Conservation (phyloP, 2,888 invertebrate species). For the Allophyes oxyacanthae region DNA sequence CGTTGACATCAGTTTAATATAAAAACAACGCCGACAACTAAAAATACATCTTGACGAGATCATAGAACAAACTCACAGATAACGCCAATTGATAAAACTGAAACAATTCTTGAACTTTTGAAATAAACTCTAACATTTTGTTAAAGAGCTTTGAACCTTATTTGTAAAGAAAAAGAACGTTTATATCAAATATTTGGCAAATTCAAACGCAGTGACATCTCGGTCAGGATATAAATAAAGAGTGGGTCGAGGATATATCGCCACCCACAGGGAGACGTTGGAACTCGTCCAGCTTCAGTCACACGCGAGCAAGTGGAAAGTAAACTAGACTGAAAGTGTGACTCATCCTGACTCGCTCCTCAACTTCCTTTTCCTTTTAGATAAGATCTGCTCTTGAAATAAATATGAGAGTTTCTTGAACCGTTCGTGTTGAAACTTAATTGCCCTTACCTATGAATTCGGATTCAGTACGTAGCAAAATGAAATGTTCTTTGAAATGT, state of each 20-base stretch:
- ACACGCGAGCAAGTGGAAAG: conserved; percentile 30
- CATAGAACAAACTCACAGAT: conserved; percentile 40
- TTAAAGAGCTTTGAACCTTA: conserved; percentile 29
- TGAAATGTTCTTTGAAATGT: conserved; percentile 8
- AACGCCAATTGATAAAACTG: conserved; percentile 45
- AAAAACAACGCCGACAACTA: conserved; percentile 18
- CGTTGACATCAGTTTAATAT: conserved; percentile 36
- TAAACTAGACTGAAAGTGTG: conserved; percentile 32
- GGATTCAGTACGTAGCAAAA: conserved; percentile 1
- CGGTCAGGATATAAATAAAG: conserved; percentile 59
- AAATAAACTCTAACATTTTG: conserved; percentile 7
- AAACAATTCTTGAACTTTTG: conserved; percentile 23
- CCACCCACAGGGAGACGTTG: conserved; percentile 56
- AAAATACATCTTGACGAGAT: conserved; percentile 44
- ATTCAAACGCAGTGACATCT: conserved; percentile 48
- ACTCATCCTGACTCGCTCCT: conserved; percentile 33
- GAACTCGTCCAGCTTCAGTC: conserved; percentile 61
- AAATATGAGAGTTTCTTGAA: conserved; percentile 26
- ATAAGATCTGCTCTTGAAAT: conserved; percentile 29
- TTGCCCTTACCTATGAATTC: conserved; percentile 2
- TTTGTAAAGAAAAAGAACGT: conserved; percentile 22
- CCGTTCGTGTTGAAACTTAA: conserved; percentile 12
- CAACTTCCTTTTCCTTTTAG: conserved; percentile 31
- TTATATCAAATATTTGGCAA: conserved; percentile 31
- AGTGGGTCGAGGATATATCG: conserved; percentile 60